Percentiles rank a stretch among this genome's conserved stretches.
These are phyloP conservation scores for Sander lucioperca DNA, from an alignment of 2,113 vertebrate genomes.

Conservation along the genomic window DNA sequence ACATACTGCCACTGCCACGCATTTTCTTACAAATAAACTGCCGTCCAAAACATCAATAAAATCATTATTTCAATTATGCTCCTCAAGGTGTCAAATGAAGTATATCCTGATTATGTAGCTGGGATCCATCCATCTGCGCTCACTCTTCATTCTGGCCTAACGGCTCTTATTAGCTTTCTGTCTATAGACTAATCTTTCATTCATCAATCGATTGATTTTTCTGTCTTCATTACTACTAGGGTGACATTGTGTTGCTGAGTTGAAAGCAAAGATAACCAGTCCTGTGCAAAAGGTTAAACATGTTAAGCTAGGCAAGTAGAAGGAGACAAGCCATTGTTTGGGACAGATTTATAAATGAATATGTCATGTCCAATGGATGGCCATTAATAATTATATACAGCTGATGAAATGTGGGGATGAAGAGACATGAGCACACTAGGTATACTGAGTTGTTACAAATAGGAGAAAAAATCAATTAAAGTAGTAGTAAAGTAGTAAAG, in stretches of 20 bases:
- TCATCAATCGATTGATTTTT: constrained; percentile 83
- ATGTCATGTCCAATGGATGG: constrained; percentile 34
- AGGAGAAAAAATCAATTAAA: constrained; percentile 9
- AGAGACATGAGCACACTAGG: neutral
- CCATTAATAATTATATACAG: constrained; percentile 25
- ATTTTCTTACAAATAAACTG: constrained; percentile 41
- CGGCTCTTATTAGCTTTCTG: constrained; percentile 79
- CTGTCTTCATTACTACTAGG: constrained; percentile 76
- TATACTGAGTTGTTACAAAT: neutral
- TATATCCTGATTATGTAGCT: constrained; percentile 73
- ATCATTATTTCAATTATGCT: constrained; percentile 72
- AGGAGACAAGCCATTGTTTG: constrained; percentile 36
- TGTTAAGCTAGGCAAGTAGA: constrained; percentile 64
- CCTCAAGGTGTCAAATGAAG: constrained; percentile 74
- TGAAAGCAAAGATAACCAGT: constrained; percentile 67
- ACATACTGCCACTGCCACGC: constrained; percentile 7
- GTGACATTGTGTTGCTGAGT: constrained; percentile 61
- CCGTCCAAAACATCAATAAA: constrained; percentile 56
- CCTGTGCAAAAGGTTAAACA: constrained; percentile 78
- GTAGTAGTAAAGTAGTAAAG: too few relatives aligned
- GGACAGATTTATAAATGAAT: constrained; percentile 64
- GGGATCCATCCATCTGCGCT: constrained; percentile 73
- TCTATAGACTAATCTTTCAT: constrained; percentile 83
- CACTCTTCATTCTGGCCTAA: constrained; percentile 69
- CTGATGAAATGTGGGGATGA: neutral